Conservation (phyloP, 2,113 vertebrate genomes). For the Chauna torquata region DNA sequence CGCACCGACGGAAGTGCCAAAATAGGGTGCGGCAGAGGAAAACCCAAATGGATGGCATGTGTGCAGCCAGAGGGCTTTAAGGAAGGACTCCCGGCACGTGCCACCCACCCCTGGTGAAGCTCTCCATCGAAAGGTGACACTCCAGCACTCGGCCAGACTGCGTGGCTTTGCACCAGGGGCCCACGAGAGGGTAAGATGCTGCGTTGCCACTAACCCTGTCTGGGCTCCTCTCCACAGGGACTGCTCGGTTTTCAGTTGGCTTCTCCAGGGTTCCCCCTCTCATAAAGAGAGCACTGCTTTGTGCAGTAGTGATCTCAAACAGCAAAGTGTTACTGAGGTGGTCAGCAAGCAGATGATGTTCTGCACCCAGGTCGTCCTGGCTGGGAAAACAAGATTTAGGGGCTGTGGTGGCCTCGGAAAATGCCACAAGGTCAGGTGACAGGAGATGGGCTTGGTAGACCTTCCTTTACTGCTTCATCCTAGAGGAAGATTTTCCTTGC, state of each 20-base stretch:
- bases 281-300: background rate
- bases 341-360: background rate
- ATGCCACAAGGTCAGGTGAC: background rate
- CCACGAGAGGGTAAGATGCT: background rate
- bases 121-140: no score
- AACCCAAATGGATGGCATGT: background rate
- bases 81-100: background rate
- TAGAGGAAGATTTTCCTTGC: background rate
- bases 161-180: background rate
- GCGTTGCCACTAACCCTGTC: background rate
- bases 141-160: background rate
- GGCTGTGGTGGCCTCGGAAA: background rate
- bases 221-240: no score
- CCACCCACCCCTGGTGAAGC: background rate
- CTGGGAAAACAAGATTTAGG: background rate
- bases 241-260: background rate
- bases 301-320: background rate
- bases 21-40: no score
- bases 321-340: background rate
- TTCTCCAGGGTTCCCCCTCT: background rate
- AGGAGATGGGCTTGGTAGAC: background rate
- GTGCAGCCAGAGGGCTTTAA: background rate
- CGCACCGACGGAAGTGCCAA: background rate
- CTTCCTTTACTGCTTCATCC: background rate
- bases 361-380: background rate